Evolutionary conservation across 2,888 invertebrate species (phyloP), one percentile per base, ranked within the genome.

Genomic region (Eilema caniola): DNA sequence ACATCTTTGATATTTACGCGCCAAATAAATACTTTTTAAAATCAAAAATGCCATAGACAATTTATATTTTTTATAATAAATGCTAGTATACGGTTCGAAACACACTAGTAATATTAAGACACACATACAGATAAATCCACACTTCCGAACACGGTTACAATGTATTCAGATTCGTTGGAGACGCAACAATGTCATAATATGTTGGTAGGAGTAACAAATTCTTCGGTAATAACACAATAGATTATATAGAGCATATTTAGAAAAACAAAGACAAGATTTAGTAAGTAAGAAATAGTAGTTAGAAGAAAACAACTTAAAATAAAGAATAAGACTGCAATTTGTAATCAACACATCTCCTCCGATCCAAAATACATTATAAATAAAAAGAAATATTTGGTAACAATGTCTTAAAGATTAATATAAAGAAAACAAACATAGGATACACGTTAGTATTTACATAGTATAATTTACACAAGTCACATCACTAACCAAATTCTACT

Each of bases 331-430:
- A 57, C 61, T 20, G 3, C 71, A 66, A 60, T 25, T 8, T 68
- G 68, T 64, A 72, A 75, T 72, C 73, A 74, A 75, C 70, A 76
- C 78, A 81, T 81, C 82, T 82, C 84, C 73, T 71, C 79, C 79
- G 83, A 83, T 79, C 83, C 83, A 79, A 83, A 88, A 86, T 85
- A 76, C 81, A 77, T 76, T 89, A 91, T 91, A 92, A 94, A 94
- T 94, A 94, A 88, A 92, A 92, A 87, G 85, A 88, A 92, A 95
- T 95, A 95, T 95, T 95, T 95, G 95, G 95, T 95, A 95, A 95
- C 95, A 93, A 94, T 92, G 70, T 93, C 91, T 93, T 93, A 86
- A 85, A 86, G 83, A 83, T 82, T 84, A 83, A 84, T 77, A 82
- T 81, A 82, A 70, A 82, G 79, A 85, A 81, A 82, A 83, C 78